Base-by-base conservation (phyloP, 2,888 invertebrate genomes). In the Tetropium fuscum region DNA sequence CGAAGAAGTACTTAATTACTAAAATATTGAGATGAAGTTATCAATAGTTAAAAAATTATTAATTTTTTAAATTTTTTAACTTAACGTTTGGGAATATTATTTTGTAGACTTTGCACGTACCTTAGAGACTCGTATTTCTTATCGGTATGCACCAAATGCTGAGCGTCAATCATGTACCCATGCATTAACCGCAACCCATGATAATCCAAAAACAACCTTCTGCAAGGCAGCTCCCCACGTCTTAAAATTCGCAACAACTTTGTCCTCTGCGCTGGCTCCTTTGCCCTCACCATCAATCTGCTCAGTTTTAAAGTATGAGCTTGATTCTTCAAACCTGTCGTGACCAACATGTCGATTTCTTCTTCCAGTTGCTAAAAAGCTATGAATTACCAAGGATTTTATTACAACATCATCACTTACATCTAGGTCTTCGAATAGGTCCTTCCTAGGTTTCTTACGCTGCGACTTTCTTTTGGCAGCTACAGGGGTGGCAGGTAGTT, bases 241-340 rank as follows among this genome's bases (percentile, higher is more conserved):
- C 92, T 87, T 58, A 98, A 84, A 30, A 97, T 85, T 8, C 90
- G 86, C 66, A 98, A 83, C 2, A 98, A 82, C 57, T 91, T 87
- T 63, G 87, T 84, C 64, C 95, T 87, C 41, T 94, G 91, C 66
- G 88, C 87, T 2, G 88, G 84, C 62, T 93, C 89, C 83, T 96
- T 94, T 1, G 95, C 95, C 5, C 97, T 88, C 13, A 98, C 95
- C 89, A 98, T 95, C 56, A 97, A 87, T 55, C 98, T 90, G 69
- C 94, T 94, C 41, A 98, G 83, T 6, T 92, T 92, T 44, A 98
- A 84, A 0, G 97, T 97, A 75, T 97, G 95, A 11, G 89, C 88
- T 77, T 95, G 92, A 82, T 95, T 96, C 80, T 94, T 93, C 49
- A 98, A 84, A 0, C 95, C 95, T 30, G 90, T 89, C 40, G 87